phyloP scores from a whole-genome alignment of 35 echinoderm and acorn worm genomes.

The Heliocidaris tuberculata region DNA sequence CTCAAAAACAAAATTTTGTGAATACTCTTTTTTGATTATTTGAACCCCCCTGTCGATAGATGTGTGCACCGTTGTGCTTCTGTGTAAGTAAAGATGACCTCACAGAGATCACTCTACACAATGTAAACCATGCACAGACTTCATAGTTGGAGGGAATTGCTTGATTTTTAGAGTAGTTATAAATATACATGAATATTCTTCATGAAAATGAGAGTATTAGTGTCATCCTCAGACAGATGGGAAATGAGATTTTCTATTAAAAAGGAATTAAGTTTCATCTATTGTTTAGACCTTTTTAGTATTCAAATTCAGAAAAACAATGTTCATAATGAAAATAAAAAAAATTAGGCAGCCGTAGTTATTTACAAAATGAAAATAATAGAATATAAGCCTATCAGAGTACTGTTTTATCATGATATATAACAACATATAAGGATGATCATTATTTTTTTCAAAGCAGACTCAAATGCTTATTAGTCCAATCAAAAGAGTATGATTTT shows the following conservation, averaged over 20 bases:
- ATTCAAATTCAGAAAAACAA: not conserved
- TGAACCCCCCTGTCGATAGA: conserved; percentile 5
- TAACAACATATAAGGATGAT: not conserved
- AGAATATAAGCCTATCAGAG: not conserved
- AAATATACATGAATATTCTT: not conserved
- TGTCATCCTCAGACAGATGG: not conserved
- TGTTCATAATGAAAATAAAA: no score
- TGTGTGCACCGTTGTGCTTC: conserved; percentile 27
- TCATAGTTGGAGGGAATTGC: not conserved
- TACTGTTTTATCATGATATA: not conserved
- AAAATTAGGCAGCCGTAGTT: not conserved
- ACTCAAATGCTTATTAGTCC: not conserved
- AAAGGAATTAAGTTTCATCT: not conserved
- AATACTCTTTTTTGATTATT: not conserved
- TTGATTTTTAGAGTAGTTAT: not conserved
- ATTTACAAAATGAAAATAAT: not conserved
- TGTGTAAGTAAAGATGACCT: not conserved
- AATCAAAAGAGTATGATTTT: not conserved
- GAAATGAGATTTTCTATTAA: not conserved
- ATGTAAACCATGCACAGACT: not conserved
- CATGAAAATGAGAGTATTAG: no score
- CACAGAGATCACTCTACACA: not conserved
- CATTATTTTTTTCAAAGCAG: not conserved
- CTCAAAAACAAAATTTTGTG: not conserved
- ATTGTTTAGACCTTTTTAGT: not conserved